Conservation (phyloP, 1,140 invertebrate genomes). For the Orussus abietinus region DNA sequence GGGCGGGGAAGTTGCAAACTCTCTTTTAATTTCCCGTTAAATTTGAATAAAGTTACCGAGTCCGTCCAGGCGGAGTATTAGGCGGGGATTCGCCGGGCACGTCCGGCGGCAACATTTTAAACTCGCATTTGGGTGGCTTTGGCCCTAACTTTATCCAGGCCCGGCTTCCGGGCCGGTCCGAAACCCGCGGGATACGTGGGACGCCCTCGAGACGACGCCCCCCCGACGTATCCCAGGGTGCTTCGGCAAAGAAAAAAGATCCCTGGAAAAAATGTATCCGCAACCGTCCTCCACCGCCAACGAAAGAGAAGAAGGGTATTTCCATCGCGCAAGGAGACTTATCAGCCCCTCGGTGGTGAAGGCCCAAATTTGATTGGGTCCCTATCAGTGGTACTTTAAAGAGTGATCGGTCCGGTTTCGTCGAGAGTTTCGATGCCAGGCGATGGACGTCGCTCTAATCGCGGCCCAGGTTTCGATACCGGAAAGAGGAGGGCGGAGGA, state of each 20-base stretch:
- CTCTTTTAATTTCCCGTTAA: slow-evolving; percentile 44
- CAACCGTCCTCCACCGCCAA: no score
- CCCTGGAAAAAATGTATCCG: no score
- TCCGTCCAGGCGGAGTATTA: slow-evolving; percentile 28
- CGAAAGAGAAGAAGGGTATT: no score
- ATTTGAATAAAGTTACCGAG: slow-evolving; percentile 39
- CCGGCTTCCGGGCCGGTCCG: slow-evolving; percentile 25
- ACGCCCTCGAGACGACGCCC: slow-evolving; percentile 26
- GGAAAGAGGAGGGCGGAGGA: slow-evolving; percentile 12
- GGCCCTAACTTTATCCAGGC: slow-evolving; percentile 36
- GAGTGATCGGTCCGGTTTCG: no score
- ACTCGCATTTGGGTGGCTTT: slow-evolving; percentile 36
- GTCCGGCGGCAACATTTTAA: slow-evolving; percentile 34
- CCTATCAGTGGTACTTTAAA: no score
- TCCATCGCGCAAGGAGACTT: no score
- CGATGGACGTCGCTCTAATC: no score
- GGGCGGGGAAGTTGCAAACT: slow-evolving; percentile 27
- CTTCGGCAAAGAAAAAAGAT: no score
- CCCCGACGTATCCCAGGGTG: slow-evolving; percentile 7
- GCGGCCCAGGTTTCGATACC: no score
- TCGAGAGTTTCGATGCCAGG: no score
- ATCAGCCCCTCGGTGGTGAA: no score
- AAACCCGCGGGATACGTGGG: slow-evolving; percentile 24
- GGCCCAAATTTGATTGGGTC: no score
- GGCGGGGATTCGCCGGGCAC: slow-evolving; percentile 16